Evolutionary conservation across 2,113 vertebrate genomes (phyloP).

Genomic region (Asarcornis scutulata): DNA sequence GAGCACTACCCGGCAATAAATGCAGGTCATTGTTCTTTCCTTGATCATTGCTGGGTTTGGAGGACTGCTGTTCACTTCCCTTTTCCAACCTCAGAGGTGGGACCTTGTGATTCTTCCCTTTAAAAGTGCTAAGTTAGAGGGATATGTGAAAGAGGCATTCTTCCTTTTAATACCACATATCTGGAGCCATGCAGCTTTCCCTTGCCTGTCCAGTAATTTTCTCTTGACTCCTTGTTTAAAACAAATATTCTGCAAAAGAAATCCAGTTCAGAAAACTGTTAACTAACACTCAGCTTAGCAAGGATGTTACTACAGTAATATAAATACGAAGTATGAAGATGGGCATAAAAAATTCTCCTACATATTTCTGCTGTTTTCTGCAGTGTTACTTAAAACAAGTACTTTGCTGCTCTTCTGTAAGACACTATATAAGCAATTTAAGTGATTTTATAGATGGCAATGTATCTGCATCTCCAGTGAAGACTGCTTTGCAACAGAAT

Average conservation of each 20-base stretch:
- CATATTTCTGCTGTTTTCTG: background rate
- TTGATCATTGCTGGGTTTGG: conserved; percentile 6
- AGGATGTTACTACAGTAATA: background rate
- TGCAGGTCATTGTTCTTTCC: conserved; percentile 67
- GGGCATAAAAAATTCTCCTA: background rate
- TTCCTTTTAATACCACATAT: background rate
- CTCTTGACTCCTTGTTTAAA: background rate
- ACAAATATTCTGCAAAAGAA: background rate
- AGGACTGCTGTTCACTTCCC: conserved; percentile 24
- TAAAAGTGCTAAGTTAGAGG: background rate
- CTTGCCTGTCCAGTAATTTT: background rate
- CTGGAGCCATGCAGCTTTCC: background rate
- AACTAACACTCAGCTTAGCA: background rate
- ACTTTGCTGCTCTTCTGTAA: background rate
- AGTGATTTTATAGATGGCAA: background rate
- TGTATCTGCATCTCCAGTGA: background rate
- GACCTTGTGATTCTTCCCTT: background rate
- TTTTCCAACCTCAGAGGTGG: background rate
- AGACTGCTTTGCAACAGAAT: background rate
- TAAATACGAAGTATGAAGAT: background rate
- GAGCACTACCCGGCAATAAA: conserved; percentile 52
- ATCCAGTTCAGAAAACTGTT: background rate
- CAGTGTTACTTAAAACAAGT: background rate
- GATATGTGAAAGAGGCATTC: background rate
- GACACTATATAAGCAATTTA: background rate